These are phyloP conservation scores for Pachyseris speciosa DNA, from an alignment of 64 coral and sea anemone genomes.

Conservation along the genomic window DNA sequence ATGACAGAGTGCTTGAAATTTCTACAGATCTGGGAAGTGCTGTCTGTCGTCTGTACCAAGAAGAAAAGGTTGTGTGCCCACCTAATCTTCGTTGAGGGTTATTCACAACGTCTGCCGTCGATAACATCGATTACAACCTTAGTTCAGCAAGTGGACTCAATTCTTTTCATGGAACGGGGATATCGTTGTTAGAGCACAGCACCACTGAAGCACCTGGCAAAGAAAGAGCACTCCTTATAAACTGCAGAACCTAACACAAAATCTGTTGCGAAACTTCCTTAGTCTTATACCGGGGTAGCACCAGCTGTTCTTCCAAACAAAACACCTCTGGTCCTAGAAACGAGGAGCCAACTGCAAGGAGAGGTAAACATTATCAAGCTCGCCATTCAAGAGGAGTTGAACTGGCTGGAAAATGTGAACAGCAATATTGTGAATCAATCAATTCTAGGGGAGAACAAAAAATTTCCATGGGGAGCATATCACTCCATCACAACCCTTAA, in stretches of 20 bases:
- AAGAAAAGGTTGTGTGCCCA: slow-evolving; percentile 48
- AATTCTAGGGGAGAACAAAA: not conserved
- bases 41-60: slow-evolving; percentile 41
- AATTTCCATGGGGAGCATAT: slow-evolving; percentile 38
- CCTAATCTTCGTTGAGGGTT: slow-evolving; percentile 23
- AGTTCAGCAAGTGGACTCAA: slow-evolving; percentile 28
- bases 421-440: not conserved
- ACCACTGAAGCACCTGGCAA: not conserved
- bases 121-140: slow-evolving; percentile 66
- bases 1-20: slow-evolving; percentile 78
- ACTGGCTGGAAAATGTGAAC: slow-evolving; percentile 28
- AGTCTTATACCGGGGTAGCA: not conserved
- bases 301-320: not conserved
- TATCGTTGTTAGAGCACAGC: slow-evolving; percentile 67
- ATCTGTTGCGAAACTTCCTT: not conserved
- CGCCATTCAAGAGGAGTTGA: not conserved
- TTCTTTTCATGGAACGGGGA: slow-evolving; percentile 66
- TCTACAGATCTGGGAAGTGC: slow-evolving; percentile 66
- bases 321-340: not conserved
- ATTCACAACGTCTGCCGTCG: slow-evolving; percentile 20
- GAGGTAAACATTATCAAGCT: not conserved
- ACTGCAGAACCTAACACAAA: slow-evolving; percentile 10
- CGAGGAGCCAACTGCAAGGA: slow-evolving; percentile 1
- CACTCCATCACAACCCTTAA: slow-evolving; percentile 21
- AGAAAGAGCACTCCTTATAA: not conserved